Conservation (phyloP, 2,113 vertebrate species). For the Aptenodytes patagonicus region DNA sequence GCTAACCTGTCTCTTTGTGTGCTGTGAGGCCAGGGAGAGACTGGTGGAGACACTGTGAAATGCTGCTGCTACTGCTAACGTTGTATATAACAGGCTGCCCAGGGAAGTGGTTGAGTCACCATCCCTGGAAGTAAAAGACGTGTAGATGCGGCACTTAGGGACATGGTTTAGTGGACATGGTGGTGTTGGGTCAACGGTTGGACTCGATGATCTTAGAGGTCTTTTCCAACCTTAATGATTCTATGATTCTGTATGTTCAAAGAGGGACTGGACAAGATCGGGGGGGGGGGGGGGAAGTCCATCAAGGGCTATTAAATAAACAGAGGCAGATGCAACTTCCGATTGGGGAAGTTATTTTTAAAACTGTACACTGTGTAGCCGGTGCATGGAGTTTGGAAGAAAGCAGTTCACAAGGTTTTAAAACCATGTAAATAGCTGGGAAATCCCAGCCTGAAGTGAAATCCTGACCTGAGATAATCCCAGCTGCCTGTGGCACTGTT, state of each 20-base stretch:
- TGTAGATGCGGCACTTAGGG: too few species aligned
- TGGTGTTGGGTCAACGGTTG: too few species aligned
- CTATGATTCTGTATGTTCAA: neutral
- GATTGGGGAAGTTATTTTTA: neutral
- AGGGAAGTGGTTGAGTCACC: too few species aligned
- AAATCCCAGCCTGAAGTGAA: neutral
- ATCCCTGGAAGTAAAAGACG: too few species aligned
- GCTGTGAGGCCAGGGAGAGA: neutral
- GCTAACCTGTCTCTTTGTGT: neutral
- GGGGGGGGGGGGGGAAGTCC: neutral
- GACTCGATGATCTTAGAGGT: too few species aligned
- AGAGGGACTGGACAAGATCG: neutral
- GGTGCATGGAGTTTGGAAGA: neutral
- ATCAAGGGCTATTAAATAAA: neutral
- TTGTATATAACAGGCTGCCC: too few species aligned
- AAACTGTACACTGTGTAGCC: neutral
- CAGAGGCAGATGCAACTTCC: neutral
- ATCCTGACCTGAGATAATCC: neutral
- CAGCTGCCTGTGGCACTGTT: neutral
- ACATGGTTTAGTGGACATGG: too few species aligned
- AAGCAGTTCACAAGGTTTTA: neutral
- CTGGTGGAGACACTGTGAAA: neutral
- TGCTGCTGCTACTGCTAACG: neutral
- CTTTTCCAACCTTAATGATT: too few species aligned
- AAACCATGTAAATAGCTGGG: neutral